A percentile compares a stretch with the other conserved stretches of the same genome.
Conservation (phyloP, 2,113 vertebrate species). For the Aptenodytes forsteri region DNA sequence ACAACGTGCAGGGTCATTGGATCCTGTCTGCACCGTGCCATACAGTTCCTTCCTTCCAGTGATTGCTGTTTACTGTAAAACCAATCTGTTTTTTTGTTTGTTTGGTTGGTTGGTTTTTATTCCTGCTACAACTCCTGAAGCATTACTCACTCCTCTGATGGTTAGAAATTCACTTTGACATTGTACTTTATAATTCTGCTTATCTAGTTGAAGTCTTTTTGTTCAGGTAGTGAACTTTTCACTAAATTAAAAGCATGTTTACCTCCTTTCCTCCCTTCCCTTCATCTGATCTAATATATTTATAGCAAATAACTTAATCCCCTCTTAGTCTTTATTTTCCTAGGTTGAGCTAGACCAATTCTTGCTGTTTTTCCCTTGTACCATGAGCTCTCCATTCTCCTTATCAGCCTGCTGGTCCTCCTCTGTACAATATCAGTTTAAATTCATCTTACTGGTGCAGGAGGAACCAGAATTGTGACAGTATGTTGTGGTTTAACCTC, state of each 20-base stretch:
- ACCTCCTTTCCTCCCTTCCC: not conserved
- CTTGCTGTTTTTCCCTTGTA: not conserved
- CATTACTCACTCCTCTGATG: not conserved
- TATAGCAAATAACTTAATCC: not conserved
- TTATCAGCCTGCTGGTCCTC: not conserved
- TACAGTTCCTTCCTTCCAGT: not conserved
- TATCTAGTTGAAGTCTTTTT: not conserved
- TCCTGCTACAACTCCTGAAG: not conserved
- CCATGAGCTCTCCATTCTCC: not conserved
- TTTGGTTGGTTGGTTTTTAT: not conserved
- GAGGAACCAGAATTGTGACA: not conserved
- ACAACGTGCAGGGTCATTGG: accelerated
- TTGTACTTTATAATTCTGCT: not conserved
- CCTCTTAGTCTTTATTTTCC: not conserved
- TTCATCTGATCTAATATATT: not conserved
- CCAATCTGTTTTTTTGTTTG: not conserved
- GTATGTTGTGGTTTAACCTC: too few species aligned
- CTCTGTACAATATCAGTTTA: not conserved
- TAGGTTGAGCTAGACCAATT: not conserved
- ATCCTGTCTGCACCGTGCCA: not conserved
- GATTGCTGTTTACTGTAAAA: not conserved
- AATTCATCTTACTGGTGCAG: not conserved
- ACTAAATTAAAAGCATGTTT: not conserved
- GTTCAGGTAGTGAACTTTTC: not conserved
- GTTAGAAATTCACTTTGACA: not conserved